Evolutionary conservation across 2,113 vertebrate genomes (phyloP).

Genomic region (Myotis davidii): DNA sequence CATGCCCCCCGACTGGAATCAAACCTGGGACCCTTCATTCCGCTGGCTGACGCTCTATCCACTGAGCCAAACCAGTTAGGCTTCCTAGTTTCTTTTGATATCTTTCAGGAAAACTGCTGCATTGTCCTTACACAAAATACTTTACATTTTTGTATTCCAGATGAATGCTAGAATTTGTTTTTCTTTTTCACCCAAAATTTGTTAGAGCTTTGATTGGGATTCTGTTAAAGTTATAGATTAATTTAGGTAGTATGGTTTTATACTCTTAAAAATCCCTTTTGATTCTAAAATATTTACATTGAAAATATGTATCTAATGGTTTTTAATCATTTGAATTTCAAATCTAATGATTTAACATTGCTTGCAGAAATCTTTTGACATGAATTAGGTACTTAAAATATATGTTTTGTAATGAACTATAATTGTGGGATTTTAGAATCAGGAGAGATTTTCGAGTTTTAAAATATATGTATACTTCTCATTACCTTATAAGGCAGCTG

Average conservation of each 20-base stretch:
- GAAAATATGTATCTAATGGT: background rate
- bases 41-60: no score
- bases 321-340: background rate
- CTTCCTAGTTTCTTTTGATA: background rate
- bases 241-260: background rate
- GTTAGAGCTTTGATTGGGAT: background rate
- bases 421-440: conserved; percentile 15
- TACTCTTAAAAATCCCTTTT: background rate
- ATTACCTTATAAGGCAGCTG: background rate
- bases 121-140: background rate
- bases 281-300: conserved; percentile 39
- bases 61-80: no score
- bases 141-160: background rate
- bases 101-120: background rate
- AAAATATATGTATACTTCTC: background rate
- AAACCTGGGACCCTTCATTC: no score
- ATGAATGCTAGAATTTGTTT: background rate
- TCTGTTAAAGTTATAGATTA: conserved; percentile 7
- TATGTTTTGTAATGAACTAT: background rate
- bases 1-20: no score
- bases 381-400: background rate
- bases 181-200: background rate
- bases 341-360: conserved; percentile 35
- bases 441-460: background rate
- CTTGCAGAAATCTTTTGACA: conserved; percentile 12